These are phyloP conservation scores for Ispidina picta DNA, from an alignment of 2,797 vertebrate genomes.

Conservation along the genomic window DNA sequence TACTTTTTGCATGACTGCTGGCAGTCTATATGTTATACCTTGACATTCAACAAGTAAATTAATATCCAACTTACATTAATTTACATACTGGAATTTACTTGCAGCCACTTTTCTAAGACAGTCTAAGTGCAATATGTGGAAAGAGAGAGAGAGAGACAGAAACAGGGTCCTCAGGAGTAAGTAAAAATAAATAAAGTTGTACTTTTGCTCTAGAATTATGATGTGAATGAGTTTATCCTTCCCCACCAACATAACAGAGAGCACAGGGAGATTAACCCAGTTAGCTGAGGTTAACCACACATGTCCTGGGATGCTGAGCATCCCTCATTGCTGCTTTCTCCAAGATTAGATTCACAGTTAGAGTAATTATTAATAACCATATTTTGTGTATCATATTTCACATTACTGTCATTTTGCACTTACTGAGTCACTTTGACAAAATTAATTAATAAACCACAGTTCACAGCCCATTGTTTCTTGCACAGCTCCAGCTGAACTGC, in stretches of 20 bases:
- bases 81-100: neutral
- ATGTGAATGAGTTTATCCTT: neutral
- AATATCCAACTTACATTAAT: neutral
- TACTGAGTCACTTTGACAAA: constrained; percentile 11
- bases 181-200: neutral
- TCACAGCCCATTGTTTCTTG: neutral
- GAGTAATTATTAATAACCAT: neutral
- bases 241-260: neutral
- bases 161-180: neutral
- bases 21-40: neutral
- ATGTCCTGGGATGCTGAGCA: neutral
- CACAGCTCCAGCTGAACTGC: neutral
- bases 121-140: neutral
- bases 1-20: neutral
- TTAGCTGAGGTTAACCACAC: neutral
- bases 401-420: neutral
- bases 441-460: constrained; percentile 31
- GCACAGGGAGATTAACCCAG: neutral
- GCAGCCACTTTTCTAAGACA: neutral
- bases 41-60: neutral
- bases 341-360: neutral
- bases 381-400: constrained; percentile 25
- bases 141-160: neutral
- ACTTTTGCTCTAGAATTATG: neutral
- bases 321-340: neutral